Evolutionary conservation across 2,113 vertebrate species (phyloP), one percentile per base, ranked within the genome.

Genomic region (Phoenicopterus ruber): DNA sequence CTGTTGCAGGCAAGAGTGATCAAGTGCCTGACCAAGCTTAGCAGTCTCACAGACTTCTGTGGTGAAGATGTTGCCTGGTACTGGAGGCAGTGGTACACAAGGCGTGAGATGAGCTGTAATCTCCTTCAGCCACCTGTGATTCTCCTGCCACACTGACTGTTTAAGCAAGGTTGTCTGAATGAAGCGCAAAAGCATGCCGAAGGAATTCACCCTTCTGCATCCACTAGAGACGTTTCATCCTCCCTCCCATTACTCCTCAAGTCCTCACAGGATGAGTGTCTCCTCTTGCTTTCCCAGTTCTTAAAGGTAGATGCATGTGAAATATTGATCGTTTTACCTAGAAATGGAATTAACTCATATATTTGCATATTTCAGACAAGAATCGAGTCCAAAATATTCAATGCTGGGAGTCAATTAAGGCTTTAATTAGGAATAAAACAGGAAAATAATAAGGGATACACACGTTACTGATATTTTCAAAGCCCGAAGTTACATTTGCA

Each of bases 401-500:
- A 47, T 83, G n/a, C 31, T 74, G 19, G 29, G 36, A 85, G 61
- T 7, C 34, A 92, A 81, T 89, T 92, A 92, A 86, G 49, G 28
- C 7, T 82, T 84, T 95, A 94, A 87, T 87, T 91, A 95, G 70
- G 34, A 86, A 92, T 69, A 91, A 87, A 92, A 36, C 57, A 92
- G 57, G 46, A 95, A 94, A 93, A 16, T 2, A 91, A 77, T 82
- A 61, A n/a, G 44, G 14, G 29, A 89, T 69, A 91, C 66, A 79
- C 49, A 73, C 6, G 49, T 76, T 94, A 95, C 63, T 79, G 69
- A 55, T 73, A 73, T 49, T 92, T 85, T 85, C 78, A 94, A 87
- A 95, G 77, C 81, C 91, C 4, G 2, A 86, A 93, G 92, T 85
- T 87, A 80, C 54, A 87, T 91, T 91, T 94, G 10, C 73, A 89